These are phyloP conservation scores for Oligia fasciuncula DNA, from an alignment of 2,888 invertebrate species.

Conservation along the genomic window DNA sequence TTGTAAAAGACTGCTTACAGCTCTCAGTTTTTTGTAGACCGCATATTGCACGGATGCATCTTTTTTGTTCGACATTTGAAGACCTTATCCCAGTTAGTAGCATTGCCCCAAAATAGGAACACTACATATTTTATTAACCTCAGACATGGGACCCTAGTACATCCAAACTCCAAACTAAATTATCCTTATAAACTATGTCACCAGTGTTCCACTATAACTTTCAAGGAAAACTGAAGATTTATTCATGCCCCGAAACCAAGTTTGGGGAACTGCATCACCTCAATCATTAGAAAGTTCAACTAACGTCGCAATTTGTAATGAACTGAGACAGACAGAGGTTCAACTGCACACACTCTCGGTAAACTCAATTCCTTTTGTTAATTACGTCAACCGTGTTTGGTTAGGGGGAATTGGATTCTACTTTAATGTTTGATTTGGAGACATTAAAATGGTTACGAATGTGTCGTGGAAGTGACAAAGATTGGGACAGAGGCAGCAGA, in stretches of 20 bases:
- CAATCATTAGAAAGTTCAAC: slow-evolving; percentile 43
- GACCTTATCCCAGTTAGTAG: too few species aligned
- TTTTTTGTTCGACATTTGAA: too few species aligned
- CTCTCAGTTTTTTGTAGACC: too few species aligned
- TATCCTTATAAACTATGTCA: slow-evolving; percentile 3
- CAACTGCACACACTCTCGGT: slow-evolving; percentile 48
- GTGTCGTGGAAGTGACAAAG: not conserved
- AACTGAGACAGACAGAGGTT: slow-evolving; percentile 51
- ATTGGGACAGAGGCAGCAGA: not conserved
- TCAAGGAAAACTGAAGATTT: slow-evolving; percentile 37
- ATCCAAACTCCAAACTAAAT: slow-evolving; percentile 2
- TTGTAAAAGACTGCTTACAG: too few species aligned
- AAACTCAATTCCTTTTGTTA: slow-evolving; percentile 63
- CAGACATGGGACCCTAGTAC: not conserved
- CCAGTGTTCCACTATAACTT: slow-evolving; percentile 24
- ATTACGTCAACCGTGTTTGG: slow-evolving; percentile 44
- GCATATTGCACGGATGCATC: too few species aligned
- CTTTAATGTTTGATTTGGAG: slow-evolving; percentile 16
- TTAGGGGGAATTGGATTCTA: slow-evolving; percentile 28
- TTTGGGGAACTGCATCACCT: slow-evolving; percentile 47
- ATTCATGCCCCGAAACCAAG: slow-evolving; percentile 28
- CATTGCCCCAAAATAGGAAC: too few species aligned
- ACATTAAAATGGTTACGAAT: not conserved
- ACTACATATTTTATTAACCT: not conserved
- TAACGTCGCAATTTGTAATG: slow-evolving; percentile 65